phyloP scores from a whole-genome alignment of 2,797 vertebrate genomes.

The Basileuterus tristriatus region DNA sequence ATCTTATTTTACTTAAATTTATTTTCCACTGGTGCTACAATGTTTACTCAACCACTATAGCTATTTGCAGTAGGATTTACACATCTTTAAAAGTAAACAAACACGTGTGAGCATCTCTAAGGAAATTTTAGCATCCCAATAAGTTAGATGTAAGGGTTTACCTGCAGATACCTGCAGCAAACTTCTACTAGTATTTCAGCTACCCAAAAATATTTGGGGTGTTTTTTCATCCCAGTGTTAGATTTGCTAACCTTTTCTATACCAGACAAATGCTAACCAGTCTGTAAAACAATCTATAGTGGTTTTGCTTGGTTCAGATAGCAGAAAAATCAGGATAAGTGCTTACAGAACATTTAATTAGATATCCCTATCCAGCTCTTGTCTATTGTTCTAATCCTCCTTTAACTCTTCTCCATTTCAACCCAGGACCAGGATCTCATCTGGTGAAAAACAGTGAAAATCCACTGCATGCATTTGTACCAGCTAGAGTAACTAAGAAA shows the following conservation, averaged over 20 bases:
- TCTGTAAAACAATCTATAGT: neutral
- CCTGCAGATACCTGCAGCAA: neutral
- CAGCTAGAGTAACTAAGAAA: neutral
- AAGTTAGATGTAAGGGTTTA: neutral
- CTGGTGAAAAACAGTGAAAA: neutral
- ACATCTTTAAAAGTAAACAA: neutral
- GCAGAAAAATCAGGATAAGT: neutral
- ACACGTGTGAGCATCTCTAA: neutral
- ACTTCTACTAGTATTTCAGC: neutral
- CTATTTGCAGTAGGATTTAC: neutral
- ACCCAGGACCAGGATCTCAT: neutral
- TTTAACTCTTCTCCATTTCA: neutral
- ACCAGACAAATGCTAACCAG: neutral
- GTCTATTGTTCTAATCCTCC: neutral
- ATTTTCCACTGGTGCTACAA: neutral
- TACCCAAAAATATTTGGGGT: neutral
- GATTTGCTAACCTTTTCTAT: neutral
- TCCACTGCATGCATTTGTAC: neutral
- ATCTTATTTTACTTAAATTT: neutral
- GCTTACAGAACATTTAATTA: neutral
- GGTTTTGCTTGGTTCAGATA: neutral
- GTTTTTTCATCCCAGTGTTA: neutral
- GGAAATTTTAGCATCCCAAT: neutral
- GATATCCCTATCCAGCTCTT: neutral
- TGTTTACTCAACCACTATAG: neutral